Percentiles rank a stretch among this genome's conserved stretches.
Evolutionary conservation across 2,888 invertebrate species (phyloP).

Genomic region (Drosophila stalkeri): DNA sequence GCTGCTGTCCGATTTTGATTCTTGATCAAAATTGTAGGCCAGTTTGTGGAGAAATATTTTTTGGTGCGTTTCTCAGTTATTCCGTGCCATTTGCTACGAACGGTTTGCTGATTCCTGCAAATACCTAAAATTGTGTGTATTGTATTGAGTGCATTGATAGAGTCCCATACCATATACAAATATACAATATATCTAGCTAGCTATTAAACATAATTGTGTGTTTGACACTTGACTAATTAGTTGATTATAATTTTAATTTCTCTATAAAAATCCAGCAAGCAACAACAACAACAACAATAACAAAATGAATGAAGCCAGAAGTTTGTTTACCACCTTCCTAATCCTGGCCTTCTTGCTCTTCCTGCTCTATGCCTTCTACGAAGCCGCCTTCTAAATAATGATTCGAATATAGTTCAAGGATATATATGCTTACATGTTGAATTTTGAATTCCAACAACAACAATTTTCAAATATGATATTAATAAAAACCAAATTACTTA

Average conservation of each 20-base stretch:
- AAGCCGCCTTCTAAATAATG: conserved; percentile 85
- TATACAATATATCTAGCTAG: not conserved
- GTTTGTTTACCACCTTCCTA: conserved; percentile 89
- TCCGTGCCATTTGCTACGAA: conserved; percentile 83
- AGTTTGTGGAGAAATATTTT: conserved; percentile 80
- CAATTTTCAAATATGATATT: conserved; percentile 29
- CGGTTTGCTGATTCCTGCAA: conserved; percentile 72
- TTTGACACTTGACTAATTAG: conserved; percentile 12
- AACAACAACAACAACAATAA: conserved; percentile 37
- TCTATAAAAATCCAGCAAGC: conserved; percentile 41
- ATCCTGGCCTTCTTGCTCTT: conserved; percentile 89
- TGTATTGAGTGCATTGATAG: conserved; percentile 1
- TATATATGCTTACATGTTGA: conserved; percentile 74
- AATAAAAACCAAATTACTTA: conserved; percentile 41
- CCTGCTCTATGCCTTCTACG: conserved; percentile 89
- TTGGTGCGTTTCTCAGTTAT: conserved; percentile 82
- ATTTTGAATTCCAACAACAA: conserved; percentile 65
- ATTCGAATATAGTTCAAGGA: conserved; percentile 64
- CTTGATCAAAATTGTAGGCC: conserved; percentile 49
- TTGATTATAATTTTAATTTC: conserved; percentile 28
- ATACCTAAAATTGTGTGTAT: conserved; percentile 48
- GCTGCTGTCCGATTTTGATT: conserved; percentile 56
- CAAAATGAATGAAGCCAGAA: conserved; percentile 88
- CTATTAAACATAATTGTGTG: not conserved
- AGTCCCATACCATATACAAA: not conserved